Evolutionary conservation across 2,888 invertebrate species (phyloP).

Genomic region (Silvanus unidentatus): DNA sequence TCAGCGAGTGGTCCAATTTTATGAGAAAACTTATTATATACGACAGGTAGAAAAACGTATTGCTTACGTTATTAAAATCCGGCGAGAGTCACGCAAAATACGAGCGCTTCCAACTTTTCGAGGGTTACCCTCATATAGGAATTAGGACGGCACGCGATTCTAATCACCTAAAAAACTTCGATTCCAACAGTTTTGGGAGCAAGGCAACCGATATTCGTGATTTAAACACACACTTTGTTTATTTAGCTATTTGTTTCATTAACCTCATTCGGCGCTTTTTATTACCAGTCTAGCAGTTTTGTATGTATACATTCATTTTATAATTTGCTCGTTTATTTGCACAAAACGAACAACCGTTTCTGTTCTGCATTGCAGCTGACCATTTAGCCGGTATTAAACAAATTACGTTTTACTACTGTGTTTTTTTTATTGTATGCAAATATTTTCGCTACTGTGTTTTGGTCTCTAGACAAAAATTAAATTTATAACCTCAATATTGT

Average conservation of each 20-base stretch:
- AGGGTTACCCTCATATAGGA: too few species aligned
- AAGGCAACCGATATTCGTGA: too few species aligned
- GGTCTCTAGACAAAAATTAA: too few species aligned
- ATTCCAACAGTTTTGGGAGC: too few species aligned
- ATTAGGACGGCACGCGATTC: too few species aligned
- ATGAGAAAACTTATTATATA: slow-evolving; percentile 27
- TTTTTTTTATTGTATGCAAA: too few species aligned
- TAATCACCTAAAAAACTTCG: too few species aligned
- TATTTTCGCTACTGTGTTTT: too few species aligned
- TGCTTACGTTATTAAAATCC: slow-evolving; percentile 10
- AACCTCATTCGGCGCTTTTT: slow-evolving; percentile 7
- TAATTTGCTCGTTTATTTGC: slow-evolving; percentile 6
- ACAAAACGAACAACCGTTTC: slow-evolving; percentile 6
- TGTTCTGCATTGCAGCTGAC: slow-evolving; percentile 13
- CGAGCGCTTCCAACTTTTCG: too few species aligned
- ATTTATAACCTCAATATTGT: too few species aligned
- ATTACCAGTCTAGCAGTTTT: background rate
- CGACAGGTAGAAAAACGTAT: slow-evolving; percentile 17
- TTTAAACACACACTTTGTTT: too few species aligned
- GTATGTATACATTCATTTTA: slow-evolving; percentile 7
- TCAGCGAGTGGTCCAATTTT: slow-evolving; percentile 20
- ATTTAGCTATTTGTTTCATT: background rate
- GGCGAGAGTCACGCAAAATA: slow-evolving; percentile 10
- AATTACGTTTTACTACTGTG: slow-evolving; percentile 8
- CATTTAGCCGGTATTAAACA: slow-evolving; percentile 10